phyloP scores from a whole-genome alignment of 2,888 invertebrate species.

The Tipula confusa region DNA sequence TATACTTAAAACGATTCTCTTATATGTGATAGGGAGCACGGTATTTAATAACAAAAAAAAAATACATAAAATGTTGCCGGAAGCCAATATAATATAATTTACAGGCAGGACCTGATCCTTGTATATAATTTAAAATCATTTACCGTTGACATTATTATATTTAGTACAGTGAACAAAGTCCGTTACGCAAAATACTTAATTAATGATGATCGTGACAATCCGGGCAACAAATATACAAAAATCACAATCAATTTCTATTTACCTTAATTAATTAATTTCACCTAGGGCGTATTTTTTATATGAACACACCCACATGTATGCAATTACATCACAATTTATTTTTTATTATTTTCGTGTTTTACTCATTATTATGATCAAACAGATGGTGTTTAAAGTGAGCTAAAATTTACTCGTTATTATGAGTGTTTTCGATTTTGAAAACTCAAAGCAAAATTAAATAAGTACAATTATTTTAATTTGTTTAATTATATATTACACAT shows the following conservation, averaged over 20 bases:
- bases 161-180: no score
- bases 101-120: neutral
- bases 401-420: neutral
- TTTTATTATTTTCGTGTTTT: no score
- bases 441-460: neutral
- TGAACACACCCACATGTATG: neutral
- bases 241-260: neutral
- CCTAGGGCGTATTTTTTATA: neutral
- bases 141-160: no score
- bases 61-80: neutral
- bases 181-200: neutral
- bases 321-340: neutral
- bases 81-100: neutral
- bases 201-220: neutral
- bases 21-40: constrained; percentile 8
- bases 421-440: neutral
- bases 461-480: neutral
- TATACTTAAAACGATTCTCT: neutral
- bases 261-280: neutral
- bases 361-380: neutral
- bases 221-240: neutral
- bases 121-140: neutral
- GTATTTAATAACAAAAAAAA: neutral
- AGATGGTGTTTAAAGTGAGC: neutral
- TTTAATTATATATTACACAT: neutral